These are phyloP conservation scores for Nyctibius bracteatus DNA, from an alignment of 2,113 vertebrate genomes.

Conservation along the genomic window DNA sequence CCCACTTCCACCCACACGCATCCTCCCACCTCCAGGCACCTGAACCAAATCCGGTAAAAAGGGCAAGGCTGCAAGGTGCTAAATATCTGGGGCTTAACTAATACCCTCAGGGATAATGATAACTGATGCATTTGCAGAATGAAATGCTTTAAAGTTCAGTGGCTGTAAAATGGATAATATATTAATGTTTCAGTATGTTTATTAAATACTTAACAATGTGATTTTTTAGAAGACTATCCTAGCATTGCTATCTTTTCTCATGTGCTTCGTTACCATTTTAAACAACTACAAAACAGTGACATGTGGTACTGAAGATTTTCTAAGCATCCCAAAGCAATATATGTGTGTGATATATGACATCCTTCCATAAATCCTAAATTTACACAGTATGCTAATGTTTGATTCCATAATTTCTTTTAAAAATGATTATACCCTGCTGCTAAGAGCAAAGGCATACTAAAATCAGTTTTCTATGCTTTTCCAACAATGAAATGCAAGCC, in stretches of 20 bases:
- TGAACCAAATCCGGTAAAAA: neutral
- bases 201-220: slow-evolving; percentile 27
- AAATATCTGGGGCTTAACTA: neutral
- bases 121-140: neutral
- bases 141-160: neutral
- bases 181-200: slow-evolving; percentile 12
- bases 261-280: slow-evolving; percentile 46
- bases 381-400: slow-evolving; percentile 59
- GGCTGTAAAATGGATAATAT: slow-evolving; percentile 8
- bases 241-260: slow-evolving; percentile 25
- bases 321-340: slow-evolving; percentile 59
- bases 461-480: slow-evolving; percentile 71
- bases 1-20: neutral
- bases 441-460: slow-evolving; percentile 66
- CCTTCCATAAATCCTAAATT: slow-evolving; percentile 65
- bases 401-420: slow-evolving; percentile 70
- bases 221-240: slow-evolving; percentile 5
- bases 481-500: slow-evolving; percentile 62
- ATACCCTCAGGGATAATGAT: neutral
- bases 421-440: slow-evolving; percentile 65
- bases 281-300: slow-evolving; percentile 63
- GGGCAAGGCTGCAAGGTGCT: slow-evolving; percentile 3
- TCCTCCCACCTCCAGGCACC: neutral
- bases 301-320: slow-evolving; percentile 57
- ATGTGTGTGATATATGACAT: slow-evolving; percentile 42